Conservation (phyloP, 2,113 vertebrate genomes). For the Vanacampus margaritifer region DNA sequence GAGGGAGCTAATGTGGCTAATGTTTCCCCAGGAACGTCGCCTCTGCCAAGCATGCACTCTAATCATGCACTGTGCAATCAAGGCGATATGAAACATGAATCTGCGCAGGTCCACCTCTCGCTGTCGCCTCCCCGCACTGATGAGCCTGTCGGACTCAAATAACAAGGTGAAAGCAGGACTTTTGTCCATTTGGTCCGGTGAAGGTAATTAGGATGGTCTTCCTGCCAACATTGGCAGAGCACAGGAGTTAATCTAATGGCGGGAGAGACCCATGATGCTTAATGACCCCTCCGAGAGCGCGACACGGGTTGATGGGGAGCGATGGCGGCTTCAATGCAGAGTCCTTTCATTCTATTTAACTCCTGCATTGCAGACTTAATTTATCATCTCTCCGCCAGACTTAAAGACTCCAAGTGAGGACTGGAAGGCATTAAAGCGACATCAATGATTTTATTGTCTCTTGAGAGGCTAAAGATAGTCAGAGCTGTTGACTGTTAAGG, state of each 20-base stretch:
- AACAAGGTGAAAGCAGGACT: slow-evolving; percentile 59
- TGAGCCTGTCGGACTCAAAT: slow-evolving; percentile 55
- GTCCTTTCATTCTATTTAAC: slow-evolving; percentile 5
- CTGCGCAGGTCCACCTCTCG: slow-evolving; percentile 38
- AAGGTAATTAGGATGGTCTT: slow-evolving; percentile 62
- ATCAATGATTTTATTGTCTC: slow-evolving; percentile 8
- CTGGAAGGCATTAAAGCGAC: not conserved
- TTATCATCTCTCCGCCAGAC: slow-evolving; percentile 7
- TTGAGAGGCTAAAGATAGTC: slow-evolving; percentile 5
- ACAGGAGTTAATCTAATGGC: slow-evolving; percentile 70
- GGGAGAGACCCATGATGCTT: slow-evolving; percentile 36
- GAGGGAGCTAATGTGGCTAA: slow-evolving; percentile 50
- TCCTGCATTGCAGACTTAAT: not conserved
- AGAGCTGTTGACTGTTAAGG: not conserved
- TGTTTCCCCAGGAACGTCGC: slow-evolving; percentile 34
- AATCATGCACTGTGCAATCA: slow-evolving; percentile 55
- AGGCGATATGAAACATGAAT: slow-evolving; percentile 36
- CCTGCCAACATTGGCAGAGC: slow-evolving; percentile 50
- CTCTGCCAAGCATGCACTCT: slow-evolving; percentile 55
- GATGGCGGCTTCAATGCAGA: slow-evolving; percentile 31
- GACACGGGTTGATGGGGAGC: slow-evolving; percentile 6
- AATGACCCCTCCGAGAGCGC: slow-evolving; percentile 38
- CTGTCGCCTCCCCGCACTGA: slow-evolving; percentile 44
- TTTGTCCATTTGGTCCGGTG: slow-evolving; percentile 35
- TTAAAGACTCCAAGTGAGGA: slow-evolving; percentile 2